Evolutionary conservation across 2,113 vertebrate species (phyloP), one percentile per base, ranked within the genome.

Genomic region (Aspiorhynchus laticeps): DNA sequence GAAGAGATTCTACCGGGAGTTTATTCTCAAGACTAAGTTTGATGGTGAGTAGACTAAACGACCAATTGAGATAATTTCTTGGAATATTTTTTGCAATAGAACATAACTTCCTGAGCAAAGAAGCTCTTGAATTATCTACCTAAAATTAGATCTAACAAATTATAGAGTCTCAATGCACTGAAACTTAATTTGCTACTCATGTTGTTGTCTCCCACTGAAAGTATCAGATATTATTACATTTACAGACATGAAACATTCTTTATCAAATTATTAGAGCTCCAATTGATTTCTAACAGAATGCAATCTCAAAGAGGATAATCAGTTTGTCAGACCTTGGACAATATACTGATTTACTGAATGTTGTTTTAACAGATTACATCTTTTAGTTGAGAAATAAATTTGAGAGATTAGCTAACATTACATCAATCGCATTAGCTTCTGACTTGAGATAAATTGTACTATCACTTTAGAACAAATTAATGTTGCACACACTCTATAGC

Each of bases 1-100:
- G 81, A 96, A 97, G 43, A 96, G 93, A 86, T 97, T 99, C 93
- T 99, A 99, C 95, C 96, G 97, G 86, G 98, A 99, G 88, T 99
- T 97, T 91, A 97, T 99, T 88, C 96, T 99, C 90, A 99, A 99
- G 19, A 96, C 97, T 88, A 98, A 98, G 89, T 97, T 99, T 92
- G 97, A 99, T 0, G 97, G 98, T 99, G 94, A 97, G 97, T 93
- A 41, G 10, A 33, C 2, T 43, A 21, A 7, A 38, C 10, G 7
- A 69, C 43, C 19, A 51, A 21, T 1, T 56, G 9, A 84, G 3
- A 56, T 5, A 10, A 21, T 74, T 43, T n/a, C n/a, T n/a, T n/a
- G n/a, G n/a, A n/a, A n/a, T n/a, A 10, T 48, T 48, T 43, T 17
- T 71, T 65, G 65, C 36, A 6, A 41, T 73, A 38, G 8, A 24